Conservation (phyloP, 1,140 invertebrate genomes). For the Gryllus bimaculatus region DNA sequence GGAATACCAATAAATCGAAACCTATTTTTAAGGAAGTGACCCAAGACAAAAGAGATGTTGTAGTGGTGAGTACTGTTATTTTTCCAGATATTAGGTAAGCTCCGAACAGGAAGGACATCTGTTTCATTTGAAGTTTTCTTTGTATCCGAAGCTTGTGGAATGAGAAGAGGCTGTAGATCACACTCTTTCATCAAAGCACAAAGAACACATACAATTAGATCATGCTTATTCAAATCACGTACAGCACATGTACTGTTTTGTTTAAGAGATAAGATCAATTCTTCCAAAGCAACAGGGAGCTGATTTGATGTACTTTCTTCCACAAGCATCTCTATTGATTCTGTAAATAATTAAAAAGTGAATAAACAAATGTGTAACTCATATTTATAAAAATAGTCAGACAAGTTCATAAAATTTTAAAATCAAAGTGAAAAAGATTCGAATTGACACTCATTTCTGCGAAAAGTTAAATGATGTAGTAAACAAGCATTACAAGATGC, state of each 20-base stretch:
- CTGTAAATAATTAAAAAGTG: background rate
- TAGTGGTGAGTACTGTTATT: background rate
- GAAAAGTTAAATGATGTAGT: no score
- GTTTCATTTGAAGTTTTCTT: background rate
- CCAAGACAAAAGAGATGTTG: background rate
- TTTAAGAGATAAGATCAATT: background rate
- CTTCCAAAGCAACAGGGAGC: background rate
- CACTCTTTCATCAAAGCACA: conserved; percentile 7
- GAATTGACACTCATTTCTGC: no score
- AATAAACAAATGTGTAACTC: no score
- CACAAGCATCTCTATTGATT: background rate
- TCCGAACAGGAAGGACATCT: background rate
- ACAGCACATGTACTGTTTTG: background rate
- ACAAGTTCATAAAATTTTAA: no score
- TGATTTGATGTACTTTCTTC: background rate
- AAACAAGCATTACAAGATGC: no score
- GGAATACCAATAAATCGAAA: conserved; percentile 6
- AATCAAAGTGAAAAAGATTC: no score
- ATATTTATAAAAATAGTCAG: no score
- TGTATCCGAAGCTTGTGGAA: background rate
- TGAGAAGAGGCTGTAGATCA: background rate
- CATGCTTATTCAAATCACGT: background rate
- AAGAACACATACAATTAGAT: background rate
- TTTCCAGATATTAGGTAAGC: background rate
- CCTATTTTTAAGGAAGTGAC: background rate